A percentile compares a stretch with the other conserved stretches of the same genome.
phyloP scores from a whole-genome alignment of 2,797 vertebrate species.

The Erithacus rubecula region DNA sequence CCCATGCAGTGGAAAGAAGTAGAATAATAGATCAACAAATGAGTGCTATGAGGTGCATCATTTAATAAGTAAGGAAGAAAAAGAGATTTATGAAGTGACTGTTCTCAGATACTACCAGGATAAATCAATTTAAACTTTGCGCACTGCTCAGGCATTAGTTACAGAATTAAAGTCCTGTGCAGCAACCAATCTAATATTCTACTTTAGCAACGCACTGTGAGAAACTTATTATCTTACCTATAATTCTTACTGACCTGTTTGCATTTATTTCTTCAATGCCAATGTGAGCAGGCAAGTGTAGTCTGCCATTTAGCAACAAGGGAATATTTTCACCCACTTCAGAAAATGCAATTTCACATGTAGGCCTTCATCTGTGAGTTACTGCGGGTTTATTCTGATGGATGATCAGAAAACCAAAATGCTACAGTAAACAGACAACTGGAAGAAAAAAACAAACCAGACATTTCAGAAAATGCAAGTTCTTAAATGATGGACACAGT shows the following conservation, averaged over 20 bases:
- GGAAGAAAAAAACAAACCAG: neutral
- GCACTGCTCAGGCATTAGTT: neutral
- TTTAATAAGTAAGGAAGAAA: conserved; percentile 5
- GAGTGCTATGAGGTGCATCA: neutral
- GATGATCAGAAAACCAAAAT: neutral
- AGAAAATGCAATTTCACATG: neutral
- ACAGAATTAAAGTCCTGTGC: neutral
- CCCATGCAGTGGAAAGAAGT: neutral
- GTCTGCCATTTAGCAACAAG: neutral
- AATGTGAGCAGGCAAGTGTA: neutral
- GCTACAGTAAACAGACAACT: neutral
- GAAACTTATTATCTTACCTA: neutral
- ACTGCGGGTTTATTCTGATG: neutral
- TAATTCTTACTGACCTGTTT: neutral
- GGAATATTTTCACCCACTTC: neutral
- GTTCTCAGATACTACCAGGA: neutral
- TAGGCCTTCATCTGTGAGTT: neutral
- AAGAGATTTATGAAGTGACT: neutral
- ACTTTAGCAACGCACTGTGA: neutral
- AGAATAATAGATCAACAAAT: neutral
- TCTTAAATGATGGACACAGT: neutral
- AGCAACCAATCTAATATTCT: neutral
- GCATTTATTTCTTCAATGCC: neutral
- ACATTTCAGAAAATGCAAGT: neutral
- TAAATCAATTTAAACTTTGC: conserved; percentile 14